A percentile compares a stretch with the other conserved stretches of the same genome.
Conservation (phyloP, 2,113 vertebrate genomes). For the Lamprologus lemairii region DNA sequence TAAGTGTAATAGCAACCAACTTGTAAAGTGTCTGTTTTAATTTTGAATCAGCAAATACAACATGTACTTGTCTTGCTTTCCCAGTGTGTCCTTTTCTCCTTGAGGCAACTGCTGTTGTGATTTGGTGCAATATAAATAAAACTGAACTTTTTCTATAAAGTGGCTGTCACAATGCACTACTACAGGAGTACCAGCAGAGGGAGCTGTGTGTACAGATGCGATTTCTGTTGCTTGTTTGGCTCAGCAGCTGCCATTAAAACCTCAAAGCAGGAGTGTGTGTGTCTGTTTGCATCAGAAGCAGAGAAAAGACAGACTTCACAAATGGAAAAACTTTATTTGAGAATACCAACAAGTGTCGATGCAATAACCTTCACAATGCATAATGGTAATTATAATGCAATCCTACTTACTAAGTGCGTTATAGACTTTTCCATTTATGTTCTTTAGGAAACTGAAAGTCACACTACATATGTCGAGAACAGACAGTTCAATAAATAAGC, state of each 20-base stretch:
- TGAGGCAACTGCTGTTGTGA: not conserved
- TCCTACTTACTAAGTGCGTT: conserved; percentile 66
- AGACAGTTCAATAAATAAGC: conserved; percentile 75
- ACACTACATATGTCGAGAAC: conserved; percentile 60
- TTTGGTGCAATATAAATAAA: not conserved
- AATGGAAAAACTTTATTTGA: conserved; percentile 78
- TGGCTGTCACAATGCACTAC: not conserved
- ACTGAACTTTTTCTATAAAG: not conserved
- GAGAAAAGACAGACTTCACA: conserved; percentile 59
- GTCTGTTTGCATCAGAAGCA: not conserved
- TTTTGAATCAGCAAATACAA: not conserved
- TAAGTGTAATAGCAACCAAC: not conserved
- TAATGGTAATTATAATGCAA: conserved; percentile 65
- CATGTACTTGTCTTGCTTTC: not conserved
- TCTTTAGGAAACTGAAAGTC: conserved; percentile 58
- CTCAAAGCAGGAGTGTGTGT: not conserved
- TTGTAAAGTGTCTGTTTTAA: not conserved
- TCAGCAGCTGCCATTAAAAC: not conserved
- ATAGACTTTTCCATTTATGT: conserved; percentile 56
- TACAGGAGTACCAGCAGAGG: conserved; percentile 13
- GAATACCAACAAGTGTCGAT: conserved; percentile 71
- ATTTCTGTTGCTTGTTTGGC: not conserved
- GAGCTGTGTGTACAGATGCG: not conserved
- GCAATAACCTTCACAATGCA: conserved; percentile 74
- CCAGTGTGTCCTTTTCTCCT: not conserved